A percentile compares a stretch with the other conserved stretches of the same genome.
phyloP scores from a whole-genome alignment of 2,113 vertebrate species.

The Tenebrosternarchus preto region DNA sequence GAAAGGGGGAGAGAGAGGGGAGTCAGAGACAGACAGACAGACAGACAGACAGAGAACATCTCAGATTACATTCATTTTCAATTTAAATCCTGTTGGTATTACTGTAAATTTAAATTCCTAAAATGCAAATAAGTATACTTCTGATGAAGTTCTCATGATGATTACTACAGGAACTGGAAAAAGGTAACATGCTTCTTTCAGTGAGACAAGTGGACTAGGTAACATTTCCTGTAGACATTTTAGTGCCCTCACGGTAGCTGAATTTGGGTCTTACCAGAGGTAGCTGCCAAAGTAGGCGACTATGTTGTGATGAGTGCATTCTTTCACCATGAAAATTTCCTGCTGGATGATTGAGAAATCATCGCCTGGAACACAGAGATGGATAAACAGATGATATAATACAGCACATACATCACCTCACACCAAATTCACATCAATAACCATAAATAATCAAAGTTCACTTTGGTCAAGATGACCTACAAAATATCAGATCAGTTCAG shows the following conservation, averaged over 20 bases:
- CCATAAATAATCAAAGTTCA: not conserved
- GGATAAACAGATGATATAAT: constrained; percentile 21
- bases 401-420: not conserved
- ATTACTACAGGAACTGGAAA: not conserved
- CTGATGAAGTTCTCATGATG: no score
- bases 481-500: not conserved
- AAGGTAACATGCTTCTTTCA: not conserved
- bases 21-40: not conserved
- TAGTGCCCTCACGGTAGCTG: constrained; percentile 5
- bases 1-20: not conserved
- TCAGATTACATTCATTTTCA: not conserved
- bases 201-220: not conserved
- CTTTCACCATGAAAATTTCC: constrained; percentile 99
- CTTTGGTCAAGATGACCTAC: not conserved
- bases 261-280: constrained; percentile 84
- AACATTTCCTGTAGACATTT: constrained; percentile 1
- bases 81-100: not conserved
- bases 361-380: constrained; percentile 81
- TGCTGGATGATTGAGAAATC: constrained; percentile 99
- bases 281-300: constrained; percentile 99
- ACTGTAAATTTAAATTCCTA: not conserved
- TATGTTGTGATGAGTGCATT: constrained; percentile 97
- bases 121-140: no score
- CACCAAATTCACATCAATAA: not conserved
- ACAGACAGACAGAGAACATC: not conserved